Percentiles rank a stretch among this genome's conserved stretches.
phyloP scores from a whole-genome alignment of 1,140 invertebrate genomes.

The Drosophila paulistorum region DNA sequence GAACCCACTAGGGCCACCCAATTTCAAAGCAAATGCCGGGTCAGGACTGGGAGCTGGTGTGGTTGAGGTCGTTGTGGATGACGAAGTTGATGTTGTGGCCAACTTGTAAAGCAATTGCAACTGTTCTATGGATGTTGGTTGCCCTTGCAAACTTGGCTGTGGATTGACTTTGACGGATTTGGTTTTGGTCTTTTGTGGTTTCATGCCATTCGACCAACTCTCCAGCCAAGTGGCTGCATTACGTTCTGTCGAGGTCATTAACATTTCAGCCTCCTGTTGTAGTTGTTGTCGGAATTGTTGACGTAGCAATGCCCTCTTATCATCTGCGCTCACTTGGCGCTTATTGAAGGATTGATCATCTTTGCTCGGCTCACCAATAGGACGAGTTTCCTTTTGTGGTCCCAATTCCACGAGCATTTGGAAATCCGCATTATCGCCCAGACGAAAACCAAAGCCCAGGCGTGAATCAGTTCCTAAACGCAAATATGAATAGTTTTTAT shows the following conservation, averaged over 20 bases:
- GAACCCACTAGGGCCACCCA: slow-evolving; percentile 55
- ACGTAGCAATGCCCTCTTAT: slow-evolving; percentile 42
- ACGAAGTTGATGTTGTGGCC: slow-evolving; percentile 49
- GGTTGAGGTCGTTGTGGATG: slow-evolving; percentile 21
- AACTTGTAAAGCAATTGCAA: slow-evolving; percentile 76
- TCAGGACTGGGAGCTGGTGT: slow-evolving; percentile 9
- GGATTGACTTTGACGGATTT: slow-evolving; percentile 24
- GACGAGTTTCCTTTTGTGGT: slow-evolving; percentile 88
- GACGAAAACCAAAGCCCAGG: slow-evolving; percentile 89
- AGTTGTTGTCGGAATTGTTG: slow-evolving; percentile 53
- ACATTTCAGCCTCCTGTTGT: slow-evolving; percentile 33
- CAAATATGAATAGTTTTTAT: background rate
- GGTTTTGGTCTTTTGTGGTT: slow-evolving; percentile 43
- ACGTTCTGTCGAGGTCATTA: slow-evolving; percentile 63
- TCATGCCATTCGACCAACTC: slow-evolving; percentile 76
- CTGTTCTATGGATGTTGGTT: slow-evolving; percentile 58
- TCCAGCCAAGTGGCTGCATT: slow-evolving; percentile 70
- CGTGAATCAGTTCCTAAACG: slow-evolving; percentile 90
- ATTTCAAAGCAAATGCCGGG: slow-evolving; percentile 23
- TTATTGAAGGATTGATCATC: slow-evolving; percentile 73
- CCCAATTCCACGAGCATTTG: slow-evolving; percentile 90
- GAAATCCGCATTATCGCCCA: slow-evolving; percentile 91
- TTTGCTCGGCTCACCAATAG: slow-evolving; percentile 83
- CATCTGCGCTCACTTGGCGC: slow-evolving; percentile 68
- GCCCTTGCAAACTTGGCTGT: slow-evolving; percentile 25